phyloP scores from a whole-genome alignment of 2,113 vertebrate genomes.

The Crocuta crocuta region DNA sequence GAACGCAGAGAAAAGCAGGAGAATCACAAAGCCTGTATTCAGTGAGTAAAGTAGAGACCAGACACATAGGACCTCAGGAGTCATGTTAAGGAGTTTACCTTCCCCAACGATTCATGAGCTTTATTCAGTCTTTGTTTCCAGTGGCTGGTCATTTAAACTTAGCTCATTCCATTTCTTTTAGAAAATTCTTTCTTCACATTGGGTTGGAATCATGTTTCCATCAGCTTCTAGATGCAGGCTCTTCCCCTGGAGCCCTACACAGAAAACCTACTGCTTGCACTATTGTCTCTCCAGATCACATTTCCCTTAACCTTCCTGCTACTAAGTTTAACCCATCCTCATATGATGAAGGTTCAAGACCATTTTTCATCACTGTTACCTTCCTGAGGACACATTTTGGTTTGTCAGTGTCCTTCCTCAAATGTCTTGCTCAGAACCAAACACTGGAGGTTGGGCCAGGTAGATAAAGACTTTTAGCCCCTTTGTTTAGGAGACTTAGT shows the following conservation, averaged over 20 bases:
- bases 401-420: not conserved
- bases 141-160: not conserved
- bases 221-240: not conserved
- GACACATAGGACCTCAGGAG: rapidly evolving
- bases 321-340: not conserved
- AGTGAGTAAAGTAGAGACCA: not conserved
- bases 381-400: not conserved
- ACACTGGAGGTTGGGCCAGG: not conserved
- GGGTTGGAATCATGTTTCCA: not conserved
- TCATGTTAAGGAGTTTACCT: not conserved
- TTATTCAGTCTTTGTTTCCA: not conserved
- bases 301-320: not conserved
- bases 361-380: not conserved
- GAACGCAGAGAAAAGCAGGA: not conserved
- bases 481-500: not conserved
- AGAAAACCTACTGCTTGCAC: not conserved
- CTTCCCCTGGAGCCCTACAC: not conserved
- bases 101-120: not conserved
- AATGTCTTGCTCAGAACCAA: not conserved
- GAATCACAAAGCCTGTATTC: not conserved
- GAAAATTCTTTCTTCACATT: not conserved
- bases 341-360: not conserved
- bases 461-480: not conserved
- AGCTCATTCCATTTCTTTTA: not conserved
- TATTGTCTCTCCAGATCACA: not conserved